Evolutionary conservation across 2,888 invertebrate species (phyloP).

Genomic region (Torymus texanus): DNA sequence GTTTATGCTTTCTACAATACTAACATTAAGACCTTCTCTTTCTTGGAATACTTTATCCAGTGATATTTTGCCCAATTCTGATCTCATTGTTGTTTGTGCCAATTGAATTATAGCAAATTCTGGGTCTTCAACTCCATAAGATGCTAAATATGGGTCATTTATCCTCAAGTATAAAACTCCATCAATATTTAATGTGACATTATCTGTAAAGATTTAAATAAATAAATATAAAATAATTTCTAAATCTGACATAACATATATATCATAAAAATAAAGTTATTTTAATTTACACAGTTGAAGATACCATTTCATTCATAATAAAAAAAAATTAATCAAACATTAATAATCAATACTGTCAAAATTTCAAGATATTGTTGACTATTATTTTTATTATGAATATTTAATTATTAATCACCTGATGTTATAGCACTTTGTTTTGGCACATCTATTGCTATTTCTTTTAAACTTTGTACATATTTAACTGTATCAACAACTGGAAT

Average conservation of each 20-base stretch:
- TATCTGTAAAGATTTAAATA: slow-evolving; percentile 79
- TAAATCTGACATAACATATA: no score
- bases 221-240: background rate
- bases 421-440: slow-evolving; percentile 99
- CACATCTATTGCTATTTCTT: slow-evolving; percentile 99
- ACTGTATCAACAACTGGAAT: slow-evolving; percentile 94
- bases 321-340: no score
- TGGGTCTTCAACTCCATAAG: slow-evolving; percentile 99
- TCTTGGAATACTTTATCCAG: slow-evolving; percentile 98
- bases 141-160: slow-evolving; percentile 93
- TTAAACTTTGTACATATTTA: slow-evolving; percentile 98
- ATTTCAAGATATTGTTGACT: no score
- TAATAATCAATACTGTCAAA: background rate
- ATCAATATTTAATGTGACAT: slow-evolving; percentile 97
- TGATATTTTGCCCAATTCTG: slow-evolving; percentile 97
- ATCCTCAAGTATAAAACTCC: slow-evolving; percentile 97
- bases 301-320: no score
- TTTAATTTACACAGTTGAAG: no score
- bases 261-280: no score
- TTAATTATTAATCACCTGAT: slow-evolving; percentile 76
- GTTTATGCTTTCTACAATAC: slow-evolving; percentile 97
- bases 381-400: no score
- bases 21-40: slow-evolving; percentile 94
- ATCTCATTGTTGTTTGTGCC: slow-evolving; percentile 99
- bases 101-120: slow-evolving; percentile 99